phyloP scores from a whole-genome alignment of 1,140 invertebrate species.

The Drosophila sp. region DNA sequence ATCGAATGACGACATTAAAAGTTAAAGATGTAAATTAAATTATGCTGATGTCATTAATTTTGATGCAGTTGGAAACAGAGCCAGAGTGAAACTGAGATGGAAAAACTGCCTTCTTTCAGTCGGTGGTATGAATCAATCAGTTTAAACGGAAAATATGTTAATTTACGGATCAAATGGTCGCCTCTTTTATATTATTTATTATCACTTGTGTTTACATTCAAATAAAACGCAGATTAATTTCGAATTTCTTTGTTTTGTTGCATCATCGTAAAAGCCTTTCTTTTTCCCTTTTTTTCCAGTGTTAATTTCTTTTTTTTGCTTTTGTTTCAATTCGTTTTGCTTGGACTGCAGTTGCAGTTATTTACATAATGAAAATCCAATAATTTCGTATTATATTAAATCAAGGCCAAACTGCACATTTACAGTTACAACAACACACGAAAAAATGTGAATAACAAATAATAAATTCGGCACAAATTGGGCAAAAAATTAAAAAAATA shows the following conservation, averaged over 20 bases:
- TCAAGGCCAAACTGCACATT: conserved; percentile 65
- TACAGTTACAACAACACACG: conserved; percentile 61
- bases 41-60: conserved; percentile 30
- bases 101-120: conserved; percentile 54
- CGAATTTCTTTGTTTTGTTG: conserved; percentile 47
- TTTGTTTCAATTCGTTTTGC: conserved; percentile 6
- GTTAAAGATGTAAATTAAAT: conserved; percentile 67
- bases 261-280: conserved; percentile 69
- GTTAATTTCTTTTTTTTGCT: conserved; percentile 1
- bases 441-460: conserved; percentile 15
- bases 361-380: conserved; percentile 10
- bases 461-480: conserved; percentile 23
- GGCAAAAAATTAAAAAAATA: conserved; percentile 15
- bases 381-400: conserved; percentile 41
- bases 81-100: conserved; percentile 69
- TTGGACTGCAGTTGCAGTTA: conserved; percentile 27
- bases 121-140: conserved; percentile 1
- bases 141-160: conserved; percentile 54
- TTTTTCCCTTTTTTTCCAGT: conserved; percentile 19
- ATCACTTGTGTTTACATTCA: conserved; percentile 24
- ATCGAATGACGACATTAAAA: conserved; percentile 25
- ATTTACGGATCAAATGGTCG: conserved; percentile 16
- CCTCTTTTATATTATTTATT: conserved; percentile 34
- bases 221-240: conserved; percentile 40
- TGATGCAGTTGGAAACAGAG: conserved; percentile 11